Evolutionary conservation across 1,140 invertebrate species (phyloP), one percentile per base, ranked within the genome.

Genomic region (Campoletis sonorensis): DNA sequence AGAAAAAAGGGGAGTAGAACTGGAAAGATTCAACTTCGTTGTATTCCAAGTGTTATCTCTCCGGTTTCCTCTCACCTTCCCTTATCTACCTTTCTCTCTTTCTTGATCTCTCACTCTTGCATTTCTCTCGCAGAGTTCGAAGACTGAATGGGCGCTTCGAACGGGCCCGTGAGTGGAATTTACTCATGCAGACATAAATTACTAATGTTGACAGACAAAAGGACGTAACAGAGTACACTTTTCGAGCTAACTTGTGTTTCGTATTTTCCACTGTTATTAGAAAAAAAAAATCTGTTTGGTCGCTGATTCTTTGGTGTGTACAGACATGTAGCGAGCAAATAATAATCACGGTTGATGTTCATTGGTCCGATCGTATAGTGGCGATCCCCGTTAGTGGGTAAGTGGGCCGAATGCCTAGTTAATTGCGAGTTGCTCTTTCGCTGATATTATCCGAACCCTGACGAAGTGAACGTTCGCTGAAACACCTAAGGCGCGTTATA

Each of bases 351-450:
- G 11, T 67, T 37, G 30, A 37, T 27, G 37, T 67, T n/a, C 30
- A 78, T 33, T 37, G 58, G 33, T 78, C 37, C 54, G n/a, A 40
- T 26, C 58, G 54, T 33, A 33, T 40, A 67, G 61, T 82, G 82
- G 84, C 80, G 84, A 84, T 85, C 70, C 77, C 85, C 85, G 89
- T 91, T 91, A 92, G 89, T 91, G 90, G 90, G 90, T 91, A 91
- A 92, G 90, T 92, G 85, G 90, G 90, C 86, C 90, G 80, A 84
- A 79, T 81, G 85, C 88, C 85, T 87, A 86, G 86, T 88, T 90
- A 90, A 89, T 90, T 89, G 87, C 86, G 84, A 88, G 87, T 89
- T 83, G 83, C 80, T 84, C 76, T 78, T 78, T 67, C 45, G 33
- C 76, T 61, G n/a, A 78, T 33, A 40, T 82, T 83, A 80, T 15